Evolutionary conservation across 2,113 vertebrate species (phyloP).

Genomic region (Orientallactaga bullata): DNA sequence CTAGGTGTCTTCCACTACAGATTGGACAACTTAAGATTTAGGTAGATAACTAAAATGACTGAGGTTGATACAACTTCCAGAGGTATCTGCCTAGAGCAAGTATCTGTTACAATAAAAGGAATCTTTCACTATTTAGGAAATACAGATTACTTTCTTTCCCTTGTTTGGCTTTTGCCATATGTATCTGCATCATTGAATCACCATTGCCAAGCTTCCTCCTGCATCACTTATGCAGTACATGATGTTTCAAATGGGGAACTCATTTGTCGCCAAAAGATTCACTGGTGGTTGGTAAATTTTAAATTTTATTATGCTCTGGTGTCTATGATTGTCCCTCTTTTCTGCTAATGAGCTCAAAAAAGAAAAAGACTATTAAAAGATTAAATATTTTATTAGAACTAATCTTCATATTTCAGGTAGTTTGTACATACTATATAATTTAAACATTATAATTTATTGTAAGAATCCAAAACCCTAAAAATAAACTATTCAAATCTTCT

Average conservation of each 20-base stretch:
- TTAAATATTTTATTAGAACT: not conserved
- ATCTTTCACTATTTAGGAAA: not conserved
- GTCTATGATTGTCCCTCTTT: not conserved
- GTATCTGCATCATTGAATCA: not conserved
- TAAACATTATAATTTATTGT: constrained; percentile 21
- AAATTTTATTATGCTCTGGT: not conserved
- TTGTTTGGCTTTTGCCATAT: not conserved
- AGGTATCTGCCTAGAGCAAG: not conserved
- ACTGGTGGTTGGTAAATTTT: not conserved
- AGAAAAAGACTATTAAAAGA: not conserved
- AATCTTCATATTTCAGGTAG: not conserved
- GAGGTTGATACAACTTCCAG: not conserved
- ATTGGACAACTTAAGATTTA: not conserved
- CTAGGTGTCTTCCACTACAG: not conserved
- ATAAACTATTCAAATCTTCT: not conserved
- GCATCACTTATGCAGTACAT: not conserved
- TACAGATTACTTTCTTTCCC: not conserved
- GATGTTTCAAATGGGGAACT: not conserved
- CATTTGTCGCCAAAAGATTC: not conserved
- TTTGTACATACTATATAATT: constrained; percentile 47
- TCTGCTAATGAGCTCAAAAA: not conserved
- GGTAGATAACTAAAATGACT: not conserved
- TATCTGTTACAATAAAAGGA: not conserved
- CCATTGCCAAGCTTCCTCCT: not conserved
- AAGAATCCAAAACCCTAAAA: not conserved